phyloP scores from a whole-genome alignment of 2,888 invertebrate genomes.

The Synergus laeviventris region DNA sequence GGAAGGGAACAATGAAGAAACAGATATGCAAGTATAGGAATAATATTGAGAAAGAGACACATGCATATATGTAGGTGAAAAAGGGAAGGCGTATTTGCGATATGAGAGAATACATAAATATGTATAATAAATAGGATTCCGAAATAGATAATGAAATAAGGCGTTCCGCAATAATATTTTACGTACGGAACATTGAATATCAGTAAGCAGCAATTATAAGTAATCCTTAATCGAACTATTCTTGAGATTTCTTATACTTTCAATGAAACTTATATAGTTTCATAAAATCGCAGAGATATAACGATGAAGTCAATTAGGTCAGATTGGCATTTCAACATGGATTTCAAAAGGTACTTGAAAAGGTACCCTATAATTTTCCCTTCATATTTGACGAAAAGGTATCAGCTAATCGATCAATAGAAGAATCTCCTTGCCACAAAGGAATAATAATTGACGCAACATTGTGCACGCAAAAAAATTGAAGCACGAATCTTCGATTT shows the following conservation, averaged over 20 bases:
- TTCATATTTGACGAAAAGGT: background rate
- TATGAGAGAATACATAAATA: background rate
- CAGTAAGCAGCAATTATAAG: no score
- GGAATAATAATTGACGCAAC: conserved; percentile 11
- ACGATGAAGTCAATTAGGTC: background rate
- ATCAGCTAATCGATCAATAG: background rate
- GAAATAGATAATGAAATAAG: background rate
- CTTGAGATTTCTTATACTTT: background rate
- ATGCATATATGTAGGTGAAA: background rate
- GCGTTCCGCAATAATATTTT: background rate
- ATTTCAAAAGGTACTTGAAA: background rate
- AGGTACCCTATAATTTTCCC: background rate
- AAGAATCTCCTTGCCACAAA: background rate
- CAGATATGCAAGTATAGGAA: background rate
- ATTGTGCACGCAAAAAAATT: background rate
- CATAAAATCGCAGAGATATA: background rate
- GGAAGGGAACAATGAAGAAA: background rate
- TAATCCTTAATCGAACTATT: no score
- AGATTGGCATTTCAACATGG: background rate
- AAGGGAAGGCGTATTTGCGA: background rate
- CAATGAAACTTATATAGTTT: background rate
- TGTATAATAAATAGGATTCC: background rate
- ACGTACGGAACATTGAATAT: background rate
- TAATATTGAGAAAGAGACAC: background rate
- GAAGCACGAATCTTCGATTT: background rate